A percentile compares a stretch with the other conserved stretches of the same genome.
phyloP scores from a whole-genome alignment of 1,140 invertebrate species.

The Zaprionus taronus region DNA sequence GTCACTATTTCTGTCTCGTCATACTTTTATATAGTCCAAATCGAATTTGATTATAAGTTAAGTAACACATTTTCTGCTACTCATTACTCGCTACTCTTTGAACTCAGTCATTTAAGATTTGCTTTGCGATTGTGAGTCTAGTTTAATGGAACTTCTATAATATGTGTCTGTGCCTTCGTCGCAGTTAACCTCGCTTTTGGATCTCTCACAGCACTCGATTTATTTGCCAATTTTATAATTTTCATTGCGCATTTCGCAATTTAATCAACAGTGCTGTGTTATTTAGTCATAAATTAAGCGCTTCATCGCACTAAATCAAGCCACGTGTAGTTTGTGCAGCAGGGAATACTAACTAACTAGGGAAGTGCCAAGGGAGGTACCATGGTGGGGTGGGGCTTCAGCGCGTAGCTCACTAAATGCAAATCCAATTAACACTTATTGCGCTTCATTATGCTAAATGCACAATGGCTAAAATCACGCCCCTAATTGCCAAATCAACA shows the following conservation, averaged over 20 bases:
- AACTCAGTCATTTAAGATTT: no score
- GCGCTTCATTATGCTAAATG: conserved; percentile 82
- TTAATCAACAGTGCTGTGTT: conserved; percentile 65
- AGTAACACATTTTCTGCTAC: no score
- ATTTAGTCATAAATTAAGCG: conserved; percentile 77
- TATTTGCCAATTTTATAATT: conserved; percentile 16
- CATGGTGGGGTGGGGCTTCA: not conserved
- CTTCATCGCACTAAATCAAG: conserved; percentile 75
- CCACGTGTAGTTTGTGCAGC: conserved; percentile 33
- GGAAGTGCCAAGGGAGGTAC: not conserved
- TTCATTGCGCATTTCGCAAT: conserved; percentile 43
- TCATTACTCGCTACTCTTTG: no score
- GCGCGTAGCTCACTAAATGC: conserved; percentile 48
- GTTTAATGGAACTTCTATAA: no score
- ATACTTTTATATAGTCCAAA: no score
- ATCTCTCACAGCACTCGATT: not conserved
- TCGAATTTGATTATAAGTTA: no score
- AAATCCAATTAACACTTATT: conserved; percentile 83
- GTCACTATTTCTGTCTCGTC: no score
- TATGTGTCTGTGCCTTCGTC: no score
- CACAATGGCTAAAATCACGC: conserved; percentile 80
- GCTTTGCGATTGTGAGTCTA: no score
- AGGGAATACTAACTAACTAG: not conserved
- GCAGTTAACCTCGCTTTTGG: not conserved
- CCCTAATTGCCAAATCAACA: conserved; percentile 74